Conservation (phyloP, 1,140 invertebrate genomes). For the Atopsyche davidsoni region DNA sequence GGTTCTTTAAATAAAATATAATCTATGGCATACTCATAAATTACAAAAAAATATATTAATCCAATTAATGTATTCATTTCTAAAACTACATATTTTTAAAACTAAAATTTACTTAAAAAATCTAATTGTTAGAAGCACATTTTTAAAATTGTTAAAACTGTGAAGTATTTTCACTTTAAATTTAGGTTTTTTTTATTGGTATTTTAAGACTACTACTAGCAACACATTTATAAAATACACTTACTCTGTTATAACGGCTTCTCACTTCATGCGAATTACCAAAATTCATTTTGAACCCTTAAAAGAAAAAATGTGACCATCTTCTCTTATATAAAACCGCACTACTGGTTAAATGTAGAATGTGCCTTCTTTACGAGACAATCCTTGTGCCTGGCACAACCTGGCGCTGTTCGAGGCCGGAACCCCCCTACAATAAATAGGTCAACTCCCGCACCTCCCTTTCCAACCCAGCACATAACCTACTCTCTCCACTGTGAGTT, state of each 20-base stretch:
- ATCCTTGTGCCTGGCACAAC: conserved; percentile 19
- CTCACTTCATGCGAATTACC: conserved; percentile 34
- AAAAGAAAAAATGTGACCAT: conserved; percentile 15
- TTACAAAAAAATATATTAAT: too few species aligned
- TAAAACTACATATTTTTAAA: too few species aligned
- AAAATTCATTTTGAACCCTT: conserved; percentile 25
- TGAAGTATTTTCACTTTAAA: too few species aligned
- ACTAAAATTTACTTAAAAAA: too few species aligned
- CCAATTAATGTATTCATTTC: too few species aligned
- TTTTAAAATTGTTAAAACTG: too few species aligned
- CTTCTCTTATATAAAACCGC: conserved; percentile 11
- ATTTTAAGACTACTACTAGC: not conserved
- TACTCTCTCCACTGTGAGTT: not conserved
- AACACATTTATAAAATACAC: conserved; percentile 5
- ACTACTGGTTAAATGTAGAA: not conserved
- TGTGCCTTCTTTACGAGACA: not conserved
- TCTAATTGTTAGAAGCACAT: too few species aligned
- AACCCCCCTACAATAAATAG: conserved; percentile 10
- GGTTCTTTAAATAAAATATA: not conserved
- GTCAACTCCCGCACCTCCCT: conserved; percentile 7
- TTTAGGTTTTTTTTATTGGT: not conserved
- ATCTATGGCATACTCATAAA: too few species aligned
- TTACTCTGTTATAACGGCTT: conserved; percentile 43
- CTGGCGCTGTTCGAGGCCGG: conserved; percentile 13
- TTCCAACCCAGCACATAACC: conserved; percentile 23